Percentiles rank a stretch among this genome's conserved stretches.
phyloP scores from a whole-genome alignment of 2,113 vertebrate genomes.

The Terrapene triunguis region DNA sequence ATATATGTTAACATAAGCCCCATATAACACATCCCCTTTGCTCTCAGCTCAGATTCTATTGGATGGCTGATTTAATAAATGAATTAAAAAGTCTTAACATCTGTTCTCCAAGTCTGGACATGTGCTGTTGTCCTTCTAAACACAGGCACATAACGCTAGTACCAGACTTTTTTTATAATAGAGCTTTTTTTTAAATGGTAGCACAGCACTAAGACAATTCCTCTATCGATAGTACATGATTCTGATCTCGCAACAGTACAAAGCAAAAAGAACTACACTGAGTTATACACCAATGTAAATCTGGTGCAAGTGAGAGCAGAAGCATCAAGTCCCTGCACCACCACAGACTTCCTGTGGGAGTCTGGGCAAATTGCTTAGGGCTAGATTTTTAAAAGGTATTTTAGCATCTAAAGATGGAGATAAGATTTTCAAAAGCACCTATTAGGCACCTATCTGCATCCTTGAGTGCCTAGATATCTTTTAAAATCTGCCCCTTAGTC shows the following conservation, averaged over 20 bases:
- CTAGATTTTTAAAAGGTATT: neutral
- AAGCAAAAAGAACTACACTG: neutral
- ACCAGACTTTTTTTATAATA: neutral
- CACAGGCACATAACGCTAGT: neutral
- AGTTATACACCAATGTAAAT: neutral
- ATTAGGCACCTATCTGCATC: neutral
- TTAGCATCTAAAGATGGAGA: neutral
- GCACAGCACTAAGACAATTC: neutral
- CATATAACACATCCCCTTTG: fast-evolving
- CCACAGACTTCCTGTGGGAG: neutral
- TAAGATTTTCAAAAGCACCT: no score
- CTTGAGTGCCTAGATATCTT: neutral
- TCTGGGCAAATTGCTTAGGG: neutral
- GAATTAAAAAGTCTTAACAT: no score
- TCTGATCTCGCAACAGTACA: fast-evolving
- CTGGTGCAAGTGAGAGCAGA: neutral
- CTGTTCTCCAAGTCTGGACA: neutral
- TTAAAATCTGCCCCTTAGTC: neutral
- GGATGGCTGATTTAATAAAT: neutral
- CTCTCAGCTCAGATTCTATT: neutral
- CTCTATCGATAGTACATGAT: fast-evolving
- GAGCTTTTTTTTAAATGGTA: neutral
- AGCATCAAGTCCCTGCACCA: neutral
- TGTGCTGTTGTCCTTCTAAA: neutral
- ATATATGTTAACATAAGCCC: no score